Percentiles rank a stretch among this genome's conserved stretches.
Evolutionary conservation across 2,888 invertebrate species (phyloP).

Genomic region (Pseudeuparius sepicola): DNA sequence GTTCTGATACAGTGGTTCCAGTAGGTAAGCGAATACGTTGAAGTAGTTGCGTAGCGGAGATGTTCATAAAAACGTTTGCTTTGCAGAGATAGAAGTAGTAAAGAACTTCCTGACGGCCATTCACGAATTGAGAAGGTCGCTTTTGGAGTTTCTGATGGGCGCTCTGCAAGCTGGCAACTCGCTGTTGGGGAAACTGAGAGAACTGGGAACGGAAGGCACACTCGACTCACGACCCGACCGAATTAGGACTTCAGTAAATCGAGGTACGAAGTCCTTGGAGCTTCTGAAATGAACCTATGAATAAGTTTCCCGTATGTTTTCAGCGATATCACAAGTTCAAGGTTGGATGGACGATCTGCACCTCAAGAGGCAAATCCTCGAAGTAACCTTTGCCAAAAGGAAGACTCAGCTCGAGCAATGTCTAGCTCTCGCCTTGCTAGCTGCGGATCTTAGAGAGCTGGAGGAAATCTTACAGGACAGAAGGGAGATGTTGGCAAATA

Average conservation of each 20-base stretch:
- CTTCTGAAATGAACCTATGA: too few relatives aligned
- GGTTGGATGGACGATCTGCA: constrained; percentile 67
- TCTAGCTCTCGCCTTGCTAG: constrained; percentile 60
- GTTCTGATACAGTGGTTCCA: constrained; percentile 44
- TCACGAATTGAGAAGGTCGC: constrained; percentile 54
- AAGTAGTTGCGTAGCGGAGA: constrained; percentile 41
- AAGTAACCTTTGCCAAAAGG: constrained; percentile 55
- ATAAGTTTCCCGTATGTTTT: too few relatives aligned
- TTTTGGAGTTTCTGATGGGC: constrained; percentile 69
- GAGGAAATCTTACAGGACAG: constrained; percentile 49
- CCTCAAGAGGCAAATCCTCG: constrained; percentile 61
- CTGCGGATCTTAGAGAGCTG: constrained; percentile 58
- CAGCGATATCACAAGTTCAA: constrained; percentile 60
- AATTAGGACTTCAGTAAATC: constrained; percentile 39
- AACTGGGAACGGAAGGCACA: constrained; percentile 63
- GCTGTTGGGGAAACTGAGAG: constrained; percentile 61
- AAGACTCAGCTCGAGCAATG: constrained; percentile 72
- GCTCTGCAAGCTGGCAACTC: constrained; percentile 71
- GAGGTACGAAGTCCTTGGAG: constrained; percentile 40
- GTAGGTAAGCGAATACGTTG: too few relatives aligned
- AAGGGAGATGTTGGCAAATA: constrained; percentile 45
- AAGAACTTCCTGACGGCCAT: constrained; percentile 58
- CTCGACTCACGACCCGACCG: constrained; percentile 62
- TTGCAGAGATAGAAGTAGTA: constrained; percentile 64
- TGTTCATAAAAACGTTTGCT: too few relatives aligned